Base-by-base conservation (phyloP, 2,113 vertebrate species). In the Sciurus niger region DNA sequence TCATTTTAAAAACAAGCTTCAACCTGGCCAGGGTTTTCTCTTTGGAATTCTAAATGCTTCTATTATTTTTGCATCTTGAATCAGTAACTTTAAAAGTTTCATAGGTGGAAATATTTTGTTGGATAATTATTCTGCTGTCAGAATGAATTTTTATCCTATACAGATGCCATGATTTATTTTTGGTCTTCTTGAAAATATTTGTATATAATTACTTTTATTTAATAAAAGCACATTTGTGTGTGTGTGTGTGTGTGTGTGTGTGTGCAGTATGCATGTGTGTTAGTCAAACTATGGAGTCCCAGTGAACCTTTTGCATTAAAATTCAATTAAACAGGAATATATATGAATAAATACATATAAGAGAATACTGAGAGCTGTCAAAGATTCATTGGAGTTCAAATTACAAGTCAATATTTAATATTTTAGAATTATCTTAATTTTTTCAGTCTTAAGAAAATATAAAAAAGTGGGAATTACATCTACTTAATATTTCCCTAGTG, bases 361-460 rank as follows among this genome's bases (percentile, higher is more conserved):
- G 8, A n/a, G 58, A 53, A 10, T 70, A 40, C 37, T 84, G 28
- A 63, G 22, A 72, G 32, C 17, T 87, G 25, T 85, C n/a, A 82
- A 51, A 91, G 60, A 93, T 20, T 34, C 28, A 58, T 0, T 70
- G 46, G 80, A 20, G 4, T 24, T 86, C 51, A 88, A 58, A 65
- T 22, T 78, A 63, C 24, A 8, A 76, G 16, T 14, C 18, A 88
- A 4, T 6, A 60, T 48, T 90, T 55, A 94, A 22, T 67, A 92
- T 68, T 4, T 90, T 55, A 70, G 60, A 3, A 37, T 32, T 83
- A 51, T 55, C 74, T 53, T 14, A 30, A 17, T 43, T 67, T 18
- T 87, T 84, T 89, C 18, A 89, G 43, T 67, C 14, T 51, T 82
- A 92, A 82, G 9, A 93, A 93, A 72, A 72, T 79, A 53, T 34